Percentiles rank a stretch among this genome's conserved stretches.
Evolutionary conservation across 1,140 invertebrate genomes (phyloP).

Genomic region (Atopsyche davidsoni): DNA sequence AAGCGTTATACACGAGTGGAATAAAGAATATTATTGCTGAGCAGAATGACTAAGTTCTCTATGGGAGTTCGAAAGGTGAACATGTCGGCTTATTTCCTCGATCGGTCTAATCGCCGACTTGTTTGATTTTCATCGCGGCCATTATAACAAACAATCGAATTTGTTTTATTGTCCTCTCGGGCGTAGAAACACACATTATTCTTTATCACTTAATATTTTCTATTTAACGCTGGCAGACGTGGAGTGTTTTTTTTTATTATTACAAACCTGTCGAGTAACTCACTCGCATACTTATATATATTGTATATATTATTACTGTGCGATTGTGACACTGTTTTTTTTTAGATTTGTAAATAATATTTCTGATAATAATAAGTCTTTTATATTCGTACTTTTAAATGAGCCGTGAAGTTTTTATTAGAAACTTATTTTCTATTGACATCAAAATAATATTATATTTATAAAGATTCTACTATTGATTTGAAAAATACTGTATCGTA

Average conservation of each 20-base stretch:
- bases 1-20: no score
- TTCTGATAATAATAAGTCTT: no score
- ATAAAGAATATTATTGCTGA: no score
- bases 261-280: background rate
- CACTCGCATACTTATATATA: background rate
- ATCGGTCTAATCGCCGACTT: slow-evolving; percentile 3
- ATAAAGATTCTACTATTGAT: no score
- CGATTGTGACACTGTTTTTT: background rate
- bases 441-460: no score
- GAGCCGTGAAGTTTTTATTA: no score
- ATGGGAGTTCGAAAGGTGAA: slow-evolving; percentile 13
- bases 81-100: background rate
- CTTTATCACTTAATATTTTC: slow-evolving; percentile 2
- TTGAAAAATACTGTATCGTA: no score
- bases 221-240: background rate
- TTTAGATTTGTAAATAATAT: no score
- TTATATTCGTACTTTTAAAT: no score
- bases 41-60: background rate
- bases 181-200: background rate
- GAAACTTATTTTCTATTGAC: no score
- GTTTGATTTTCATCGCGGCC: slow-evolving; percentile 8
- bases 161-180: slow-evolving; percentile 7
- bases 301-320: background rate
- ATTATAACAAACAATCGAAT: slow-evolving; percentile 16
- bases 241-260: background rate